phyloP scores from a whole-genome alignment of 2,888 invertebrate species.

The Asteroscopus sphinx region DNA sequence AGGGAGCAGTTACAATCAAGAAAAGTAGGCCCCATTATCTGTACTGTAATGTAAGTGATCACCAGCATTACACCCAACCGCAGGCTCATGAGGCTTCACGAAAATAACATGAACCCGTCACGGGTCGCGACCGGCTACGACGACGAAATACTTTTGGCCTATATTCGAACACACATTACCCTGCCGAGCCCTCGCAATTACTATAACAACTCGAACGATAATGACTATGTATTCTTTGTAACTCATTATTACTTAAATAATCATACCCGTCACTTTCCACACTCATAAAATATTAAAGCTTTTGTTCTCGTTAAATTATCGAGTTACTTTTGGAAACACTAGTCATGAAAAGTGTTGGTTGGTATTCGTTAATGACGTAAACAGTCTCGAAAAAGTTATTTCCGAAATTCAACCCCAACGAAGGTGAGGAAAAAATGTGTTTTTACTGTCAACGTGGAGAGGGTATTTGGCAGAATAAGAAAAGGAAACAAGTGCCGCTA shows the following conservation, averaged over 20 bases:
- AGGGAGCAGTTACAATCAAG: constrained; percentile 48
- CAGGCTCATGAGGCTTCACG: constrained; percentile 78
- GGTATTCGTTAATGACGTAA: constrained; percentile 42
- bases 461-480: constrained; percentile 48
- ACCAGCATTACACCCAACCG: constrained; percentile 75
- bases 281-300: constrained; percentile 36
- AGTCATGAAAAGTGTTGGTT: constrained; percentile 23
- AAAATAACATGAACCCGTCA: constrained; percentile 83
- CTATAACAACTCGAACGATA: constrained; percentile 67
- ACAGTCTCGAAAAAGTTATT: constrained; percentile 49
- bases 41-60: constrained; percentile 70
- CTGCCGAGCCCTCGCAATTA: constrained; percentile 63
- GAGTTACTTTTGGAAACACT: constrained; percentile 32
- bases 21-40: constrained; percentile 66
- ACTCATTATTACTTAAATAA: constrained; percentile 47
- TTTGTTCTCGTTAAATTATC: constrained; percentile 35
- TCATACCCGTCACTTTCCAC: constrained; percentile 28
- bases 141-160: constrained; percentile 79
- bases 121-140: constrained; percentile 58
- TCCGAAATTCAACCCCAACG: constrained; percentile 53
- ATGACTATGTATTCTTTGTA: constrained; percentile 57
- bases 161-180: constrained; percentile 74
- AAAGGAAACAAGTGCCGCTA: constrained; percentile 42
- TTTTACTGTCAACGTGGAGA: constrained; percentile 43
- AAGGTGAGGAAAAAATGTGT: constrained; percentile 48